Evolutionary conservation across 2,888 invertebrate genomes (phyloP), one percentile per base, ranked within the genome.

Genomic region (Lampropteryx suffumata): DNA sequence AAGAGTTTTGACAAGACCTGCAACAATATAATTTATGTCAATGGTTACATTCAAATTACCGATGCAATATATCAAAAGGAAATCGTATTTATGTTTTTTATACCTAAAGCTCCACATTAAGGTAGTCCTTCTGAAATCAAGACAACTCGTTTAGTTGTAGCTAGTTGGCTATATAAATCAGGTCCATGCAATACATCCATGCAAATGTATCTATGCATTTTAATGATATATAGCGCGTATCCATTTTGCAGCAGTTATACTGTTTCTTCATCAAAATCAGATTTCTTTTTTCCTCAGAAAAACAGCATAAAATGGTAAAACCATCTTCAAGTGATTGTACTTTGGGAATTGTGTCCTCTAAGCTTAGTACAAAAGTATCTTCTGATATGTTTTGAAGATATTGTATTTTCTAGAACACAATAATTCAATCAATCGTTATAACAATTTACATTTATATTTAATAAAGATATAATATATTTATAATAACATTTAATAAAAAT

Each of bases 1-100:
- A 4, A 96, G 69, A 71, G 94, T 95, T 64, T 94, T 94, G 0
- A 94, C 91, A 39, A 96, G 82, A 34, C 96, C 97, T 80, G 41
- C 14, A 58, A n/a, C n/a, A n/a, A n/a, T n/a, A n/a, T n/a, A n/a
- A n/a, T n/a, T n/a, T n/a, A n/a, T n/a, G n/a, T n/a, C n/a, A n/a
- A n/a, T n/a, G n/a, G n/a, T n/a, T n/a, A n/a, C n/a, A n/a, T n/a
- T n/a, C n/a, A n/a, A n/a, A n/a, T n/a, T n/a, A n/a, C n/a, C n/a
- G n/a, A n/a, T n/a, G n/a, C n/a, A n/a, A n/a, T n/a, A n/a, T n/a
- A n/a, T n/a, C n/a, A n/a, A n/a, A n/a, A n/a, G n/a, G n/a, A n/a
- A n/a, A n/a, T n/a, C n/a, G n/a, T n/a, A n/a, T n/a, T n/a, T n/a
- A n/a, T n/a, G n/a, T n/a, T n/a, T n/a, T 12, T 30, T 8, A 30